Evolutionary conservation across 2,113 vertebrate genomes (phyloP).

Genomic region (Tragulus kanchil): DNA sequence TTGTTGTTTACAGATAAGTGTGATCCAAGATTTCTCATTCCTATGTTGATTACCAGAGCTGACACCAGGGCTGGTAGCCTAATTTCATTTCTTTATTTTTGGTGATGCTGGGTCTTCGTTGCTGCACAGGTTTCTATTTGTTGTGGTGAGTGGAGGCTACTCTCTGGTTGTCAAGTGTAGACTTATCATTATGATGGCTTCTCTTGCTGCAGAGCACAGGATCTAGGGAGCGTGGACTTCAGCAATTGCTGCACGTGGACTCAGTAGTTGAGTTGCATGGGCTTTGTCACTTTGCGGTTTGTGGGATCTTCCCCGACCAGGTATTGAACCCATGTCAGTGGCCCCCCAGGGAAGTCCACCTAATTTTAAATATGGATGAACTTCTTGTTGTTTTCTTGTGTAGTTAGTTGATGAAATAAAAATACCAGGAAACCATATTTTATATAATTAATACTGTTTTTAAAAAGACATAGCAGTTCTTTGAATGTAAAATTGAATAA

Average conservation of each 20-base stretch:
- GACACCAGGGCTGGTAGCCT: background rate
- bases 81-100: background rate
- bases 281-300: background rate
- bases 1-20: too few species aligned
- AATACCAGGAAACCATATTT: background rate
- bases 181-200: background rate
- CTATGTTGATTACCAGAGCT: background rate
- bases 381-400: background rate
- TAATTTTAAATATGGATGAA: background rate
- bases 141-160: background rate
- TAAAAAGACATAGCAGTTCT: background rate
- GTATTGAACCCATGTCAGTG: background rate
- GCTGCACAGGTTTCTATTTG: background rate
- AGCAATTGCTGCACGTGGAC: background rate
- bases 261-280: background rate
- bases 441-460: background rate
- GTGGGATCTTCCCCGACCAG: background rate
- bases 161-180: background rate
- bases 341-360: background rate
- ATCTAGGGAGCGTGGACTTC: background rate
- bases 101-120: background rate
- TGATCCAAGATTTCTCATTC: too few species aligned
- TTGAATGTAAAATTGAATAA: conserved; percentile 53
- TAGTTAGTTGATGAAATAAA: background rate
- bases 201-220: background rate